These are phyloP conservation scores for Pygocentrus nattereri DNA, from an alignment of 2,797 vertebrate genomes.

Conservation along the genomic window DNA sequence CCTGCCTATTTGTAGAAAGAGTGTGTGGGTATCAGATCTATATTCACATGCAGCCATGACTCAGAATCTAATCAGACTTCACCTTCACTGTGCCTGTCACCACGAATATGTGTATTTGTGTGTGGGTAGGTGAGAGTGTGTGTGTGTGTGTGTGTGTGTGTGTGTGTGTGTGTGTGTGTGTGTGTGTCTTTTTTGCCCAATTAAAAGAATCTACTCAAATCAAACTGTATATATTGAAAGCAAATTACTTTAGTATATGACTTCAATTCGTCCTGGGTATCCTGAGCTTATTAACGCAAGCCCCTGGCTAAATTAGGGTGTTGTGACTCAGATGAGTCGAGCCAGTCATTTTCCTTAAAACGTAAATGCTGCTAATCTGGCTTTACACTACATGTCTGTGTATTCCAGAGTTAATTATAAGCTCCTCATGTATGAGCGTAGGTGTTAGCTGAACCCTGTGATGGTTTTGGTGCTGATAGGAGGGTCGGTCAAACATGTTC, in stretches of 20 bases:
- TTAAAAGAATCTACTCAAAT: not conserved
- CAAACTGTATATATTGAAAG: conserved; percentile 8
- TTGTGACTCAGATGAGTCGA: conserved; percentile 4
- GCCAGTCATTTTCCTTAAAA: conserved; percentile 3
- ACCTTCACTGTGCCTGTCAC: conserved; percentile 8
- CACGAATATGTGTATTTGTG: not conserved
- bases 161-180: not conserved
- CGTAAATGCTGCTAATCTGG: not conserved
- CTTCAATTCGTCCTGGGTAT: not conserved
- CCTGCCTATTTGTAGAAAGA: conserved; percentile 47
- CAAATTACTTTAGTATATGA: no score
- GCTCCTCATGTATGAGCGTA: not conserved
- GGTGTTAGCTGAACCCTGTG: not conserved
- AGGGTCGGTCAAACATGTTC: not conserved
- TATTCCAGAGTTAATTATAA: not conserved
- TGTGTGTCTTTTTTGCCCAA: not conserved
- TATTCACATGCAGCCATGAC: conserved; percentile 49
- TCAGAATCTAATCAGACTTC: conserved; percentile 43
- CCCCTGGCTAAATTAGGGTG: not conserved
- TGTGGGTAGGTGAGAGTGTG: not conserved
- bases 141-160: not conserved
- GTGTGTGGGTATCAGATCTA: conserved; percentile 33
- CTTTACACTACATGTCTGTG: not conserved
- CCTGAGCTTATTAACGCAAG: conserved; percentile 1
- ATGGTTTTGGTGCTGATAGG: not conserved